Conservation (phyloP, 2,797 vertebrate species). For the Erethizon dorsatum region DNA sequence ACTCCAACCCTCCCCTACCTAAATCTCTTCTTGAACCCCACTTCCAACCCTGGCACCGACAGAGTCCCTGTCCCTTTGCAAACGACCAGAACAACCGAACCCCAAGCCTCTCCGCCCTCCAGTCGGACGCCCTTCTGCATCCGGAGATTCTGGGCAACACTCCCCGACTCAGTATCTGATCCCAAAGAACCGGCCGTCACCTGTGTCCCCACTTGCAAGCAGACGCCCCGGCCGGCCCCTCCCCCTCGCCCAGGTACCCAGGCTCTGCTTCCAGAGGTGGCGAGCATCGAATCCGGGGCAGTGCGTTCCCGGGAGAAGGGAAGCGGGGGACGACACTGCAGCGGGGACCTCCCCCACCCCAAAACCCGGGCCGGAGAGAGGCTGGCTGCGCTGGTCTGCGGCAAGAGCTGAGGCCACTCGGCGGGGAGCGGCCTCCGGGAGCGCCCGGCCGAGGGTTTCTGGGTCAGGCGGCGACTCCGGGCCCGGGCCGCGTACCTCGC, state of each 20-base stretch:
- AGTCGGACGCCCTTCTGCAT: constrained; percentile 30
- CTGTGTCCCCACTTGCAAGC: constrained; percentile 49
- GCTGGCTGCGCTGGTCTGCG: constrained; percentile 73
- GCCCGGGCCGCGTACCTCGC: constrained; percentile 92
- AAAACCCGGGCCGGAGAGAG: constrained; percentile 23
- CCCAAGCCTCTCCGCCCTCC: neutral
- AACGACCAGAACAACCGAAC: constrained; percentile 17
- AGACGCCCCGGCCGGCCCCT: constrained; percentile 60
- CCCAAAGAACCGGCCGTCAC: constrained; percentile 5
- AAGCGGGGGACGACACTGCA: constrained; percentile 70
- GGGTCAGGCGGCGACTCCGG: constrained; percentile 77
- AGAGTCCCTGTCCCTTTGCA: constrained; percentile 44
- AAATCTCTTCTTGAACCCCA: constrained; percentile 1
- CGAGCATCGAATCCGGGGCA: constrained; percentile 82
- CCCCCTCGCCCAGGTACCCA: constrained; percentile 72
- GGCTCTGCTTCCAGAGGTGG: constrained; percentile 76
- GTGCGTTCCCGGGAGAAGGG: constrained; percentile 75
- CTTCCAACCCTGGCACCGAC: constrained; percentile 34
- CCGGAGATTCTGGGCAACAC: constrained; percentile 51
- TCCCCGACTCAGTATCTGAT: constrained; percentile 31
- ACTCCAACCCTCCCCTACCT: neutral
- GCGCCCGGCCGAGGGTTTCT: constrained; percentile 72
- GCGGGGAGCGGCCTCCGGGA: constrained; percentile 54
- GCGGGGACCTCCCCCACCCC: constrained; percentile 41
- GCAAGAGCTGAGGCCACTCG: constrained; percentile 65